Evolutionary conservation across 2,888 invertebrate species (phyloP), one percentile per base, ranked within the genome.

Genomic region (Blomia tropicalis): DNA sequence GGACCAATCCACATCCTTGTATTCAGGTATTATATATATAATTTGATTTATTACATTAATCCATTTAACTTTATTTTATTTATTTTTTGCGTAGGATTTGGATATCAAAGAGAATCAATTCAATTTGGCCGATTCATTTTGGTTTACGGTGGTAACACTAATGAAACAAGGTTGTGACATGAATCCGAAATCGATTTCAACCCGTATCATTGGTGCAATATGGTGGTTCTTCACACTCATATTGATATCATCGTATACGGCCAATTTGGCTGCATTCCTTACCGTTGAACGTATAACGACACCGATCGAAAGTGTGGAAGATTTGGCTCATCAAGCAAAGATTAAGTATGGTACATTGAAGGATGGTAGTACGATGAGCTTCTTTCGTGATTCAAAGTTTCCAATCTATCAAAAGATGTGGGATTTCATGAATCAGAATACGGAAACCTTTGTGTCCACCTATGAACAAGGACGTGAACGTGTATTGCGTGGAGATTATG

Each of bases 161-260:
- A 82, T 96, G 79, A 85, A 92, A 71, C 92, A 92, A 75, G 91
- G 89, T 66, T 87, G 87, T 65, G 88, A 87, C 66, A 77, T 89
- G 67, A 88, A 90, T 76, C 93, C 93, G 68, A 92, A 84, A 66
- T 77, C 79, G 0, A 75, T 77, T 4, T 78, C 79, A 2, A 96
- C 96, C 0, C 79, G 96, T 60, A 88, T 96, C 67, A 92, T 96
- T 4, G 92, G 93, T 11, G 92, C 87, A 0, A 88, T 90, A 70
- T 98, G 96, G 96, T 98, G 96, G 93, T 96, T 98, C 77, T 98
- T 98, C 77, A 96, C 95, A 0, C 80, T 98, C 43, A 96, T 98
- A 73, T 92, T 96, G 73, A 88, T 96, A 66, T 92, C 93, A 0
- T 95, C 96, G 4, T 96, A 96, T 77, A 98, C 96, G 4, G 96